Percentiles rank a stretch among this genome's conserved stretches.
Conservation (phyloP, 2,113 vertebrate genomes). For the Carollia perspicillata region DNA sequence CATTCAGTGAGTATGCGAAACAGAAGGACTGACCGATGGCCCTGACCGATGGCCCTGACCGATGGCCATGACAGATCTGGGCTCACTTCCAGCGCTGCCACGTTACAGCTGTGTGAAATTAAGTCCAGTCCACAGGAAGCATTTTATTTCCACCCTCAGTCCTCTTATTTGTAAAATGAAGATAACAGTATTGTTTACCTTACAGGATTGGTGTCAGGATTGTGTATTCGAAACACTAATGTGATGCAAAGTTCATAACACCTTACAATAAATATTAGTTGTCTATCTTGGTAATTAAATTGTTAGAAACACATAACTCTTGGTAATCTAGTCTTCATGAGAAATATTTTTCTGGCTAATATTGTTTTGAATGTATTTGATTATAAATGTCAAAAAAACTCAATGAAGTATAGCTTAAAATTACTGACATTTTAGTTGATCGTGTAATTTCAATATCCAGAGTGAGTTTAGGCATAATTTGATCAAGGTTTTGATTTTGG, state of each 20-base stretch:
- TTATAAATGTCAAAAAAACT: not conserved
- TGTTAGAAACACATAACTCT: conserved; percentile 9
- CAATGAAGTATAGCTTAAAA: not conserved
- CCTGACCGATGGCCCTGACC: not conserved
- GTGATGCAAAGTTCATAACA: not conserved
- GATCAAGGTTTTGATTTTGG: not conserved
- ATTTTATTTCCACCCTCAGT: not conserved
- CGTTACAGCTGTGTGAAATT: not conserved
- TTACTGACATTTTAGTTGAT: not conserved
- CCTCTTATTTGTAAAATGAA: conserved; percentile 7
- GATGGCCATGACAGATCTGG: not conserved
- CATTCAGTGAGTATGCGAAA: not conserved
- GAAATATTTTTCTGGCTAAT: not conserved
- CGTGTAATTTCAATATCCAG: not conserved
- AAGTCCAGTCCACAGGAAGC: not conserved
- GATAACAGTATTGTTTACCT: not conserved
- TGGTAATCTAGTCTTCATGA: not conserved
- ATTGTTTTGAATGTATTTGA: not conserved
- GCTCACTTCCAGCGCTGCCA: not conserved
- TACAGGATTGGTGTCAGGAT: not conserved
- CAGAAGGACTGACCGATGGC: no score
- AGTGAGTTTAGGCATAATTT: not conserved
- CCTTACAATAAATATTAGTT: not conserved
- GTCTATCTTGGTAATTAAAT: not conserved
- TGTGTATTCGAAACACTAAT: not conserved